Percentiles rank a stretch among this genome's conserved stretches.
Evolutionary conservation across 92 coral and sea anemone species (phyloP).

Genomic region (Zoanthus solanderi): DNA sequence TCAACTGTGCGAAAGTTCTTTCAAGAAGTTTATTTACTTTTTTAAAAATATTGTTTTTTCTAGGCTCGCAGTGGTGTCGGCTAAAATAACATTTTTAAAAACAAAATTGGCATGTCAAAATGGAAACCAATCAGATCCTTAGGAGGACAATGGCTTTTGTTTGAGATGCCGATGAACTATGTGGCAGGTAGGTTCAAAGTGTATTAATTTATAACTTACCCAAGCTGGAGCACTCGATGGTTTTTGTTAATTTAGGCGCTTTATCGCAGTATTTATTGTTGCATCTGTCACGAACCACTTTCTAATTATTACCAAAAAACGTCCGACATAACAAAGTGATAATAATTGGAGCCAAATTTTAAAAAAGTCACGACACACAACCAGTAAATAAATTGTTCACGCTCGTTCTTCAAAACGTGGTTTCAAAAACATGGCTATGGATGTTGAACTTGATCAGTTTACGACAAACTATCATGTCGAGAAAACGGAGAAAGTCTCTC

Average conservation of each 20-base stretch:
- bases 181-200: neutral
- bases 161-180: slow-evolving; percentile 47
- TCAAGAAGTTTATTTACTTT: neutral
- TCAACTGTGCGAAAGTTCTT: slow-evolving; percentile 8
- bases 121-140: slow-evolving; percentile 24
- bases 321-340: neutral
- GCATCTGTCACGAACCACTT: slow-evolving; percentile 7
- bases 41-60: neutral
- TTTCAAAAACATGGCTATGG: slow-evolving; percentile 23
- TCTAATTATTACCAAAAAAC: slow-evolving; percentile 2
- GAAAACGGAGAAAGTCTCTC: slow-evolving; percentile 67
- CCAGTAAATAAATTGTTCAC: neutral
- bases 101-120: neutral
- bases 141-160: slow-evolving; percentile 30
- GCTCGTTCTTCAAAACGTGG: neutral
- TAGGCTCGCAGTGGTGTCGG: neutral
- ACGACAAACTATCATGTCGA: slow-evolving; percentile 47
- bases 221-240: neutral
- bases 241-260: neutral
- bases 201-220: slow-evolving; percentile 13
- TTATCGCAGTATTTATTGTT: neutral
- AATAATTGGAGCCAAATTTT: neutral
- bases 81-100: neutral
- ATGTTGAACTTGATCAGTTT: slow-evolving; percentile 47
- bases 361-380: slow-evolving; percentile 34